Conservation (phyloP, 2,888 invertebrate species). For the Pyrochroa serraticornis region DNA sequence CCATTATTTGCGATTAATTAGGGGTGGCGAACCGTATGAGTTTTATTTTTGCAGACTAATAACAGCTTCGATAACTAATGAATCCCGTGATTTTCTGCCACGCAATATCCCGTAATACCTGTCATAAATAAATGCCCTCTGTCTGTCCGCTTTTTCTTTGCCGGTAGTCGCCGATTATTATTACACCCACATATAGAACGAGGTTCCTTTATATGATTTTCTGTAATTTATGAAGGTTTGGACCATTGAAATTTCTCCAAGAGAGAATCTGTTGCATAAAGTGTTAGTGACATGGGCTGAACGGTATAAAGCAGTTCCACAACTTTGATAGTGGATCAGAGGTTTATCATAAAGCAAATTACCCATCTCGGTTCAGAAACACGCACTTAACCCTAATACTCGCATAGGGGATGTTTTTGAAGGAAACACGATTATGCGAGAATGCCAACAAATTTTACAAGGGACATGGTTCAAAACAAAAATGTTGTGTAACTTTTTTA, state of each 20-base stretch:
- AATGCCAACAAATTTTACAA: no score
- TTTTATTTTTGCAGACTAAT: no score
- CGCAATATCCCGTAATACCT: no score
- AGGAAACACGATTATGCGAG: neutral
- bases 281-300: conserved; percentile 35
- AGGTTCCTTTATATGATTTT: conserved; percentile 30
- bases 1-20: no score
- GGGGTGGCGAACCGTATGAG: no score
- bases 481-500: no score
- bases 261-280: conserved; percentile 36
- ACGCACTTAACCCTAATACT: conserved; percentile 8
- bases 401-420: neutral
- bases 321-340: conserved; percentile 31
- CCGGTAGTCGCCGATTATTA: conserved; percentile 24
- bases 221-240: conserved; percentile 32
- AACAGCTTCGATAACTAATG: no score
- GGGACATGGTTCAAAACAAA: no score
- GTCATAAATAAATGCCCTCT: no score
- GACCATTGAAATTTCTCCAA: conserved; percentile 33
- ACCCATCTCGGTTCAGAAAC: conserved; percentile 9
- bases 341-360: conserved; percentile 31
- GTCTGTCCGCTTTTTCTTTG: neutral
- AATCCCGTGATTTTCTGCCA: no score
- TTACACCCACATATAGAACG: conserved; percentile 27
- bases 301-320: conserved; percentile 26